phyloP scores from a whole-genome alignment of 1,140 invertebrate genomes.

The Zaprionus lachaisei region DNA sequence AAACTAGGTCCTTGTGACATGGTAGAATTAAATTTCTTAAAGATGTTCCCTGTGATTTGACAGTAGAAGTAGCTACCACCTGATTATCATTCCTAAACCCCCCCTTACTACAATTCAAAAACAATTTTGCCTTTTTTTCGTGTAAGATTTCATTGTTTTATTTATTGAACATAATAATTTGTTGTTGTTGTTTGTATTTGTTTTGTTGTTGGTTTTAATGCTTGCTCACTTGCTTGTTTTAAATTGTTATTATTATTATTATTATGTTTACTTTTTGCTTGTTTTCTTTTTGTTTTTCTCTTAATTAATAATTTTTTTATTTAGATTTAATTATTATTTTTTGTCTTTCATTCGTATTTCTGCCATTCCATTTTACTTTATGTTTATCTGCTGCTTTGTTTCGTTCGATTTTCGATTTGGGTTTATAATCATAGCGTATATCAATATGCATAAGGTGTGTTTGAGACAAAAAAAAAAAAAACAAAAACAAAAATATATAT shows the following conservation, averaged over 20 bases:
- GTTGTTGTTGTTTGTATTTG: constrained; percentile 48
- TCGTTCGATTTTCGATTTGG: constrained; percentile 26
- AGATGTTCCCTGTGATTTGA: too few relatives aligned
- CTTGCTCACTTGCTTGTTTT: constrained; percentile 74
- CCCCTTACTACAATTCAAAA: too few relatives aligned
- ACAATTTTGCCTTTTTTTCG: constrained; percentile 19
- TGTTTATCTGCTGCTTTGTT: constrained; percentile 28
- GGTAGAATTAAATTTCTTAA: too few relatives aligned
- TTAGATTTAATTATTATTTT: constrained; percentile 48
- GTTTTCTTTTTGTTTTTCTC: constrained; percentile 23
- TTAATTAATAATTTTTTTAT: constrained; percentile 75
- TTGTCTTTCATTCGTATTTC: constrained; percentile 17
- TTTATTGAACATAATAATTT: constrained; percentile 83
- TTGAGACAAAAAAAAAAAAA: constrained; percentile 55
- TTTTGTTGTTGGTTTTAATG: constrained; percentile 67
- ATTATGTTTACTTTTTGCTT: constrained; percentile 24
- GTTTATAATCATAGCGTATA: constrained; percentile 76
- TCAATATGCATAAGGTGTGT: constrained; percentile 70
- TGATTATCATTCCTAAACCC: too few relatives aligned
- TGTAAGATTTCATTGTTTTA: constrained; percentile 78
- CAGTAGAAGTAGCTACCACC: too few relatives aligned
- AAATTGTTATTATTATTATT: constrained; percentile 35
- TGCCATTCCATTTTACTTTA: constrained; percentile 32
- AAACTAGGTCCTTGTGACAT: too few relatives aligned
- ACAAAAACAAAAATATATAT: constrained; percentile 48